Evolutionary conservation across 2,797 vertebrate genomes (phyloP), one percentile per base, ranked within the genome.

Genomic region (Heteromormyrus szaboi): DNA sequence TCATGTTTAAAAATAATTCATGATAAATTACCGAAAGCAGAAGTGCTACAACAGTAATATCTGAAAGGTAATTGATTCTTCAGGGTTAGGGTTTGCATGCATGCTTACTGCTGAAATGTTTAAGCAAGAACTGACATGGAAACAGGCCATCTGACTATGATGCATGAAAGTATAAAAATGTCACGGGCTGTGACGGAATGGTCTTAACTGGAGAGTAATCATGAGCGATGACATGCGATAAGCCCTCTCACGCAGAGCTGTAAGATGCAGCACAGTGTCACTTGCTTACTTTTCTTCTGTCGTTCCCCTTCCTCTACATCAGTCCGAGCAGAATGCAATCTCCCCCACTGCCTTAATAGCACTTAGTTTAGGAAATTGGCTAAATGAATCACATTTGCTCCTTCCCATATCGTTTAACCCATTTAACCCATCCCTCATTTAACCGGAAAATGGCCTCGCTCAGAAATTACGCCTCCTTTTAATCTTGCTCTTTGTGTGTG

Each of bases 181-280:
- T 92, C 87, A 91, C 90, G 14, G 59, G 56, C 88, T 90, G 90
- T 89, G 89, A 85, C 6, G 19, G 50, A 79, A 72, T 51, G 48
- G 76, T 56, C 17, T 22, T 48, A 50, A 68, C 62, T 25, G 11
- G 25, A 85, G 90, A 92, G 92, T 93, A 91, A 92, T 92, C 89
- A 90, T 89, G 92, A 93, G 90, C 92, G 91, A 95, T 93, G 92
- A 91, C 90, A 90, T 91, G 91, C 91, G 90, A 93, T 84, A 54
- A n/a, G 88, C 22, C 19, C 11, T 29, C 84, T 48, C 50, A 0
- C 11, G 48, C 54, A 89, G 90, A 91, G 90, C 93, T 92, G 91
- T 86, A 33, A 89, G 91, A 93, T 91, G 89, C 93, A 44, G 56
- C 59, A 46, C 0, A n/a, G 9, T 17, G 44, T 7, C 6, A 83